Percentiles rank a stretch among this genome's conserved stretches.
Evolutionary conservation across 2,113 vertebrate genomes (phyloP).

Genomic region (Oncorhynchus mykiss): DNA sequence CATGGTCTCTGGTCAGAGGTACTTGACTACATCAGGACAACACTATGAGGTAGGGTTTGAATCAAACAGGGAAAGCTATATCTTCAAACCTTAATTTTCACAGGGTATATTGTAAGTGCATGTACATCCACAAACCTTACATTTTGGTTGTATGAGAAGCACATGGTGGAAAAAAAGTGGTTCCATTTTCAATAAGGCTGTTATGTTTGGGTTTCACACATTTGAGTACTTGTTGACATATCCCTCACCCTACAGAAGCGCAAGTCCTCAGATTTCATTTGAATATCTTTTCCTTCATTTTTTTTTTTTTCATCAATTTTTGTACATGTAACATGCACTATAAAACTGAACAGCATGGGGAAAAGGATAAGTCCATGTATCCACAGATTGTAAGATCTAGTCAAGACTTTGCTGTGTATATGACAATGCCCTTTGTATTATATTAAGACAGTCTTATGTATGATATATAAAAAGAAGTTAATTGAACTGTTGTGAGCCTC

Average conservation of each 20-base stretch:
- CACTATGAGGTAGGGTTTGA: slow-evolving; percentile 77
- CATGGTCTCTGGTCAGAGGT: slow-evolving; percentile 68
- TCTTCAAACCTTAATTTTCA: slow-evolving; percentile 78
- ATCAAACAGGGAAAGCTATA: slow-evolving; percentile 74
- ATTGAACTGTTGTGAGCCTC: slow-evolving; percentile 94
- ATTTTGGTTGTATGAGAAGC: slow-evolving; percentile 76
- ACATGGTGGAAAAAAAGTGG: slow-evolving; percentile 73
- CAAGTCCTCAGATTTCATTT: slow-evolving; percentile 73
- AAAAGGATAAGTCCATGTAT: slow-evolving; percentile 99
- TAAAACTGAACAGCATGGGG: slow-evolving; percentile 98
- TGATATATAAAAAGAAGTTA: slow-evolving; percentile 99
- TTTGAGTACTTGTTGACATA: slow-evolving; percentile 70
- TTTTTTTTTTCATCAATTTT: slow-evolving; percentile 81
- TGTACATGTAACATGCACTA: slow-evolving; percentile 99
- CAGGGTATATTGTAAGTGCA: slow-evolving; percentile 80
- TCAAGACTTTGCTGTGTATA: slow-evolving; percentile 99
- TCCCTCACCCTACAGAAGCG: slow-evolving; percentile 72
- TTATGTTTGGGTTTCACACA: slow-evolving; percentile 73
- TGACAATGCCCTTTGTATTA: slow-evolving; percentile 99
- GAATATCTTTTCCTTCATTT: slow-evolving; percentile 62
- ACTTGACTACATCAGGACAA: slow-evolving; percentile 74
- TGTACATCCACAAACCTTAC: slow-evolving; percentile 77
- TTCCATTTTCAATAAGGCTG: slow-evolving; percentile 74
- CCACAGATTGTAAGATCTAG: slow-evolving; percentile 99
- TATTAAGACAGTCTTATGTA: slow-evolving; percentile 99